Evolutionary conservation across 1,140 invertebrate genomes (phyloP), one percentile per base, ranked within the genome.

Genomic region (Drosophila pachea): DNA sequence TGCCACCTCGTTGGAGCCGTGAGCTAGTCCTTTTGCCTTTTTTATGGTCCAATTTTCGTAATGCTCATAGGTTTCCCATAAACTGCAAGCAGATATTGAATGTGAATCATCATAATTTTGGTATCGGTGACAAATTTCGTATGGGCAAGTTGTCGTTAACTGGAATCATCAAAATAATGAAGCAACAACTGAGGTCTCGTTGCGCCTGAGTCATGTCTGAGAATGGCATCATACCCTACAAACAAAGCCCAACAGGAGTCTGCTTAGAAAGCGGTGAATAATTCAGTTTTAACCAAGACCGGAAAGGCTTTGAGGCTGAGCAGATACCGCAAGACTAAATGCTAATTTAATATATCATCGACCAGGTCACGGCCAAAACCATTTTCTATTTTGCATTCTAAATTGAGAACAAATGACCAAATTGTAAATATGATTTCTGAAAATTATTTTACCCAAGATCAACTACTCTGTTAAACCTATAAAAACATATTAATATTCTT

Each of bases 181-280:
- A 55, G 50, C 35, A 33, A 48, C 33, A 38, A 73, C 62, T 45
- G 31, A 64, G 16, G 29, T 49, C 22, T 59, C n/a, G 9, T 54
- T 61, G 22, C 9, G 32, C 38, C 58, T 79, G 76, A 79, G 72
- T 79, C 76, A 79, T 35, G 49, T 9, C 38, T 50, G 9, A 32
- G 14, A 14, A 14, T 14, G n/a, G 12, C 40, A 43, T 43, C 40
- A 48, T 50, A 53, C 7, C 60, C 52, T 56, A 29, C 33, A 53
- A 59, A 14, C 36, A 33, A 9, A 29, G 7, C 54, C 16, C 7
- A 9, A 33, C 29, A 45, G 53, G 38, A 56, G 53, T 55, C 53
- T 55, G 4, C 36, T 43, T 49, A 47, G 14, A 33, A 47, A 7
- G 6, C 4, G 9, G 8, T 47, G 2, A 36, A 52, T 35, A 22